Percentiles rank a stretch among this genome's conserved stretches.
These are phyloP conservation scores for Anisognathus igniventris DNA, from an alignment of 2,797 vertebrate genomes.

Conservation along the genomic window DNA sequence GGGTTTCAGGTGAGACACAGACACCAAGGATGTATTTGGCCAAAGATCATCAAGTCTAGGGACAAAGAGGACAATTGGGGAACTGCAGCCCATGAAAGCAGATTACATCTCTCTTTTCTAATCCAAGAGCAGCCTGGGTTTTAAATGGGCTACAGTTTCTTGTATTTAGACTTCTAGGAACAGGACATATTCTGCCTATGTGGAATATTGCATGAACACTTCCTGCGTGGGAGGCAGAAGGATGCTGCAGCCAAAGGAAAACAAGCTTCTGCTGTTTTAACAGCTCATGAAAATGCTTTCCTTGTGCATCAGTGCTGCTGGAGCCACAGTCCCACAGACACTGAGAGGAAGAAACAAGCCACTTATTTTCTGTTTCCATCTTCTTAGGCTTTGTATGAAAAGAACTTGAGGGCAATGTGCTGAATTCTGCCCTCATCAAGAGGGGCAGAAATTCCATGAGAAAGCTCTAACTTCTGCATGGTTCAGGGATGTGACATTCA, in stretches of 20 bases:
- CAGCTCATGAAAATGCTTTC: conserved; percentile 55
- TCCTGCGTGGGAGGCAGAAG: conserved; percentile 46
- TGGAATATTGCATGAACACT: conserved; percentile 23
- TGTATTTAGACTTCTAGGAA: conserved; percentile 55
- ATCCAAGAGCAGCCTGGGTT: neutral
- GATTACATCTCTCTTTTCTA: neutral
- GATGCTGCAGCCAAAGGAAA: conserved; percentile 41
- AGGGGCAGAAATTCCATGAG: neutral
- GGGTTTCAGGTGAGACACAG: neutral
- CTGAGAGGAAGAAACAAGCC: neutral
- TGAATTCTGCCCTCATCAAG: neutral
- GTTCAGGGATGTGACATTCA: neutral
- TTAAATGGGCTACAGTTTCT: neutral
- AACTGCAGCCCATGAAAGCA: neutral
- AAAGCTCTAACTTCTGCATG: neutral
- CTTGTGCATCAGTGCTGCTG: conserved; percentile 48
- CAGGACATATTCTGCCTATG: neutral
- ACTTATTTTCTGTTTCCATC: neutral
- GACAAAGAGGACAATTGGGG: neutral
- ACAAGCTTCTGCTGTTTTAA: conserved; percentile 41
- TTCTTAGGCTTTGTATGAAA: neutral
- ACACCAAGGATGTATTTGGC: neutral
- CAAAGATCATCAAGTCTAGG: neutral
- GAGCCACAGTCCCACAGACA: neutral
- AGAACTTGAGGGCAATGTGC: neutral